Evolutionary conservation across 1,140 invertebrate genomes (phyloP), one percentile per base, ranked within the genome.

Genomic region (Lasioglossum albipes): DNA sequence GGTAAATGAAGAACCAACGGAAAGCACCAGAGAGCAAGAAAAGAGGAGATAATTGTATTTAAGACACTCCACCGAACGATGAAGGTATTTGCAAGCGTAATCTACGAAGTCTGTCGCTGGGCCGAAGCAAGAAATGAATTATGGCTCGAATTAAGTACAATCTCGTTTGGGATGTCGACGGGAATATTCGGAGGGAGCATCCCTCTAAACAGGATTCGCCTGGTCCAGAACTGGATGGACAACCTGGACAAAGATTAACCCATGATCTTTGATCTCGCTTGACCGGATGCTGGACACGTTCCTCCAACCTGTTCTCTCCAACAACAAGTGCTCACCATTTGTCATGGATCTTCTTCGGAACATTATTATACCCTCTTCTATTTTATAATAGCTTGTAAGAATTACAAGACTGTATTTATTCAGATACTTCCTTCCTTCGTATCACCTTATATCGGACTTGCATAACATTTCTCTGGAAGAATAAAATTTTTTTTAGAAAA

Each of bases 171-270:
- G 27, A 72, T 22, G 75, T 71, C 62, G 41, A 52, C 67, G n/a
- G 7, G 72, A 31, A 81, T 70, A 69, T 75, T 20, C 22, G n/a
- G 31, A 71, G 79, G 81, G 75, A 52, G 61, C 69, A 79, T 84
- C 85, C 78, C 75, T 82, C 74, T 66, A 49, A 79, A 86, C 70
- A 67, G 54, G 78, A 75, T 79, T 52, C 79, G 52, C 72, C 31
- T 86, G 91, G 89, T 89, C 90, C 91, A 91, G 84, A 90, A 93
- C 92, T 87, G 89, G 92, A 90, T 66, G 69, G 69, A 86, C 90
- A 52, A 85, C 88, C 87, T 81, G 79, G 62, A 84, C 18, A n/a
- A 75, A 83, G 84, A 89, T 85, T 86, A 87, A 87, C 79, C 79
- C 49, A 64, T 87, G 90, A 91, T 89, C 90, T 91, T 64, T 91